These are phyloP conservation scores for Xestobium rufovillosum DNA, from an alignment of 2,888 invertebrate genomes.

Conservation along the genomic window DNA sequence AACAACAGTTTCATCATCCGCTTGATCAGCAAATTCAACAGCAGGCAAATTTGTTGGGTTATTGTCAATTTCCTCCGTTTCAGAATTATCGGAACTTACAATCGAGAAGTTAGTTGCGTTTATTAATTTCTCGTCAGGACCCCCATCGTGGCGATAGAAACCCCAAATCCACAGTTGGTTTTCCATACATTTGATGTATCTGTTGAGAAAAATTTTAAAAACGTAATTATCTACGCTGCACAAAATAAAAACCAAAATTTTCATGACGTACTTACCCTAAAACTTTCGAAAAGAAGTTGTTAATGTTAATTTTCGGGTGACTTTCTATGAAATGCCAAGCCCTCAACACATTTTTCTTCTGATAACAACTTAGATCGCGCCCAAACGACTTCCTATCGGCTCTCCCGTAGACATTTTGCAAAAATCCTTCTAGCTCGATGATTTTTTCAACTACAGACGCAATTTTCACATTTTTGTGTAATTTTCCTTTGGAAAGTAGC, in stretches of 20 bases:
- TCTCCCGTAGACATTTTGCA: conserved; percentile 29
- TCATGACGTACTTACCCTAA: conserved; percentile 5
- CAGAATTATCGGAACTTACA: conserved; percentile 16
- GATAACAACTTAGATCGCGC: conserved; percentile 36
- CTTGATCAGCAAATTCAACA: conserved; percentile 15
- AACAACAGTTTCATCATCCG: conserved; percentile 24
- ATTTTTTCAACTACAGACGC: conserved; percentile 35
- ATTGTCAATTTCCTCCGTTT: conserved; percentile 9
- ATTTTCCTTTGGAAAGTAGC: conserved; percentile 33
- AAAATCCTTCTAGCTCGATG: conserved; percentile 36
- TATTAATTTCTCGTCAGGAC: conserved; percentile 33
- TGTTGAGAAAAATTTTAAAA: conserved; percentile 15
- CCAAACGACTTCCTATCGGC: conserved; percentile 34
- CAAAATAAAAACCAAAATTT: background rate
- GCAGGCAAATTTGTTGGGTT: conserved; percentile 11
- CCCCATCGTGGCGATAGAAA: conserved; percentile 32
- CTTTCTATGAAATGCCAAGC: conserved; percentile 39
- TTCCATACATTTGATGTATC: conserved; percentile 41
- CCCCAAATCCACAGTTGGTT: conserved; percentile 43
- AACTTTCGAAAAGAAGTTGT: conserved; percentile 38
- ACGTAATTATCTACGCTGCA: no score
- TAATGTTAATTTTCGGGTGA: conserved; percentile 39
- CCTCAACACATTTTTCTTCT: conserved; percentile 37
- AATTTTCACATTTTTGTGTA: conserved; percentile 27
- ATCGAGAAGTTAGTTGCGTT: conserved; percentile 34